Base-by-base conservation (phyloP, 2,797 vertebrate species). In the Paguma larvata region DNA sequence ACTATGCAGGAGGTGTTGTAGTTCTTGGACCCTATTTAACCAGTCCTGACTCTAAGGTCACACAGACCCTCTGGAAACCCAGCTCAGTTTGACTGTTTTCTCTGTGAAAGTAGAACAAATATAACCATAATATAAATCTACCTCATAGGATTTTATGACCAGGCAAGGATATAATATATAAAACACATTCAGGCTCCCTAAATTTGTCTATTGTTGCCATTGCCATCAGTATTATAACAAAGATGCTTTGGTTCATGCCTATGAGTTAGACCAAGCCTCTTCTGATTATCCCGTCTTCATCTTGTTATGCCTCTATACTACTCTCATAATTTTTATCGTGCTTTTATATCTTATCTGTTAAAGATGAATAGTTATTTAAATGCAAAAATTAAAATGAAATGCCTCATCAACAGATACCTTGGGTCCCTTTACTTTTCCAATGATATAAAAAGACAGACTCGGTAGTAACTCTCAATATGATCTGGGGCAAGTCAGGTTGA, bases 1-100 rank as follows among this genome's bases (percentile, higher is more conserved):
- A 63, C 3, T 13, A 18, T 46, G 4, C 32, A 32, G 56, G n/a
- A 79, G 44, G 23, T 9, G 16, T 3, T 6, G 2, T 2, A 56
- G 14, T 5, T 1, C 14, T n/a, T 5, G 1, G 4, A 48, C 14
- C 32, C 0, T 5, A 25, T 19, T 44, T 6, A 38, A 11, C 12
- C 2, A 12, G 23, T 44, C 5, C 15, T 27, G 32, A 19, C 9
- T 16, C 27, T 10, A 6, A 27, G 23, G 25, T 83, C 80, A 79
- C 3, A 73, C 9, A 78, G 48, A 44, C 3, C 5, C 51, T 13
- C 0, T 23, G 38, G 34, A 34, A 25, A 34, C 83, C 13, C 23
- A 5, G 6, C 5, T n/a, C 16, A 19, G n/a, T 44, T 38, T 44
- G 7, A 13, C 34, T 56, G 21, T 38, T 59, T 15, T 67, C 34